Evolutionary conservation across 2,888 invertebrate genomes (phyloP), one percentile per base, ranked within the genome.

Genomic region (Nemoura dubitans): DNA sequence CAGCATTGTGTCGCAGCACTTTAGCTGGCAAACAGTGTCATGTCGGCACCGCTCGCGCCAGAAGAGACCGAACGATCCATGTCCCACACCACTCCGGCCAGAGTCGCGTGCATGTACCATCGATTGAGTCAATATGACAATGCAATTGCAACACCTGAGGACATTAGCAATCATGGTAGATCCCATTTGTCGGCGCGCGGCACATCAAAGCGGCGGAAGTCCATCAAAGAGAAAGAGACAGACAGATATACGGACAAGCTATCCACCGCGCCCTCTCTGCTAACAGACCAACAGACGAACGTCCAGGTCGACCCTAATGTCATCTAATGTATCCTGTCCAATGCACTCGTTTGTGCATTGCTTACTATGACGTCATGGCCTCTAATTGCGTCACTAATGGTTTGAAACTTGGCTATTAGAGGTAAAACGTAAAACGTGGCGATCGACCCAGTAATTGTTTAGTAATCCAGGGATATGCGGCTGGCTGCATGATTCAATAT

Each of bases 121-220:
- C 59, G 59, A 59, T 59, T 21, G 59, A 59, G 59, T 59, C 59
- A 59, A 59, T 59, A 59, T 59, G 59, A 59, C 59, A 59, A 59
- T 59, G 59, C 59, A 59, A 59, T 59, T 59, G 59, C 59, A 59
- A 59, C 59, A 59, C 59, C 59, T 59, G 59, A 59, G 59, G 59
- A 59, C 59, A 59, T 59, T 59, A 59, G 59, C 59, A 59, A 59
- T 59, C 59, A 59, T 59, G 59, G 59, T 59, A 59, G 59, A 59
- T 59, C 59, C 59, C 21, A 59, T 59, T 59, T 59, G 59, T 59
- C 59, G 59, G 59, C 59, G 59, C 59, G 59, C 59, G 59, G 59
- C 21, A 59, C 59, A 59, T 59, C 59, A 59, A 59, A 59, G 59
- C 21, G 59, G 59, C 59, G 59, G 59, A 59, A 59, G 59, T 59